Evolutionary conservation across 2,113 vertebrate species (phyloP), one percentile per base, ranked within the genome.

Genomic region (Galemys pyrenaicus): DNA sequence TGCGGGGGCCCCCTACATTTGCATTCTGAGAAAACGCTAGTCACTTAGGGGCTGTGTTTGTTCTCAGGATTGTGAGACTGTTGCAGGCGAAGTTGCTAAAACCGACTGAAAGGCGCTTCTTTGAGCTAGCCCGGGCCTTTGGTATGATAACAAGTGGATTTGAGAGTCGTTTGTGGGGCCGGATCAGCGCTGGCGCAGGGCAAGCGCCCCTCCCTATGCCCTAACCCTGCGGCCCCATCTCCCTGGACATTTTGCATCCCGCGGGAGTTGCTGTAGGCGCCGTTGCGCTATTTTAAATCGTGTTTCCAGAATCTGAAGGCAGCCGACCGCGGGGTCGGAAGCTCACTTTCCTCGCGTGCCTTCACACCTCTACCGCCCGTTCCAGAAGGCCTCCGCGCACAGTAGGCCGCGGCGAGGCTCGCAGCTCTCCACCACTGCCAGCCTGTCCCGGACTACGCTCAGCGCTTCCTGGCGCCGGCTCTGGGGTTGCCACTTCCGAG

Each of bases 31-130:
- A 95, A 93, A 97, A 95, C 91, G 96, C 97, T 91, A 39, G 91
- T 81, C 95, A 98, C 99, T 99, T 98, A 98, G 95, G 73, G 67
- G 60, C 75, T 87, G 94, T 98, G 98, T 98, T 99, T 99, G 98
- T 98, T 98, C 98, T 97, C 98, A 97, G 98, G 98, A 98, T 98
- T 96, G 97, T 92, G 73, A 98, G 98, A 98, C 98, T 97, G 98
- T 98, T 95, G 98, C 98, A 95, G 96, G 97, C 96, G 96, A 97
- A 98, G 97, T 98, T 95, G 98, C 96, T 98, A 94, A 97, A 97
- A 97, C 94, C 60, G 3, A 65, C 75, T 88, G 85, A 97, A 95
- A 94, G 82, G 89, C 75, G 41, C n/a, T 80, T 62, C 89, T 95
- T 83, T 97, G 98, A 98, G 96, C 96, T 97, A 97, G 97, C 97